These are phyloP conservation scores for Penaeus monodon DNA, from an alignment of 2,888 invertebrate genomes.

Conservation along the genomic window DNA sequence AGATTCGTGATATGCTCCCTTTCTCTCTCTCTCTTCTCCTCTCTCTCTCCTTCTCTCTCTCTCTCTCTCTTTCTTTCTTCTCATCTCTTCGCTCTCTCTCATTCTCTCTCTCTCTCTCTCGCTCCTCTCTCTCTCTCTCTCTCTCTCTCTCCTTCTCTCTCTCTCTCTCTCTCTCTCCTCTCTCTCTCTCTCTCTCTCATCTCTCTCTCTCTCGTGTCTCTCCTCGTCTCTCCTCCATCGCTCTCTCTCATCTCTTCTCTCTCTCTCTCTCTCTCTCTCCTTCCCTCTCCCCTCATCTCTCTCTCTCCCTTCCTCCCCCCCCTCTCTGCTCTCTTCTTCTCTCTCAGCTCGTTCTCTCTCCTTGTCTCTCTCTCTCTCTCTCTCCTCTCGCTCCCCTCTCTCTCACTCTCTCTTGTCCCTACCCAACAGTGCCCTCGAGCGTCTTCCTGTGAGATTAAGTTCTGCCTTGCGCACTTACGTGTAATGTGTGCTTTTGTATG, in stretches of 20 bases:
- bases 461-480: no score
- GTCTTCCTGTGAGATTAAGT: no score
- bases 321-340: conserved; percentile 1
- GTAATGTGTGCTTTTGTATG: no score
- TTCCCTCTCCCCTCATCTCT: background rate
- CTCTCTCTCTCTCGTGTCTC: background rate
- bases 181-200: background rate
- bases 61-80: no score
- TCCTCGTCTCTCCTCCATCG: background rate
- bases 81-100: no score
- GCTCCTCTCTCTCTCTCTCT: background rate
- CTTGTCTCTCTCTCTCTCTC: conserved; percentile 3
- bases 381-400: background rate
- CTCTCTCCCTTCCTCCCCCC: background rate
- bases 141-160: conserved; percentile 6
- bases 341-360: background rate
- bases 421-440: no score
- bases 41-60: no score
- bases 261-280: no score
- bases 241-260: no score
- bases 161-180: background rate
- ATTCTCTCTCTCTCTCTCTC: no score
- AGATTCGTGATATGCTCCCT: no score
- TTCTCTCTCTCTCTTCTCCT: background rate
- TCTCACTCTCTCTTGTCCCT: no score